phyloP scores from a whole-genome alignment of 2,113 vertebrate genomes.

The Delphinus delphis region DNA sequence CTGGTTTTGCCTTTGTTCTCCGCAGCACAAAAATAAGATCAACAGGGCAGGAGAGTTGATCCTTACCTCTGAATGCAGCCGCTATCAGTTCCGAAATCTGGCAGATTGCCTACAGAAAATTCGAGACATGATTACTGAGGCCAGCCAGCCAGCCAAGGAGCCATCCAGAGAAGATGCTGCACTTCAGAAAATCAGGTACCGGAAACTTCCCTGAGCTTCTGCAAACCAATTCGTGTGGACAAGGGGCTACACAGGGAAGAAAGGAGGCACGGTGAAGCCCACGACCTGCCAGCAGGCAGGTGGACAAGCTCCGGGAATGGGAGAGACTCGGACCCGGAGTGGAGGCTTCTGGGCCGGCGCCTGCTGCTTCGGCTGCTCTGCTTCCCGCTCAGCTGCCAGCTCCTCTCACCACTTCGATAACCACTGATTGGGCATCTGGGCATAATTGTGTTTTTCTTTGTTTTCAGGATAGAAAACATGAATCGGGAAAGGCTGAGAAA shows the following conservation, averaged over 20 bases:
- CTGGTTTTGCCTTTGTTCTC: neutral
- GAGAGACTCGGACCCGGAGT: fast-evolving
- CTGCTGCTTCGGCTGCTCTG: neutral
- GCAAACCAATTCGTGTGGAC: fast-evolving
- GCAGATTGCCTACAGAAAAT: conserved; percentile 93
- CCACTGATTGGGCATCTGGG: neutral
- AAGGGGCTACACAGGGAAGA: neutral
- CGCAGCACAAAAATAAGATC: conserved; percentile 91
- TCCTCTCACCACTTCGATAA: neutral
- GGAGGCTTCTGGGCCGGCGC: fast-evolving
- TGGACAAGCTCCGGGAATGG: fast-evolving
- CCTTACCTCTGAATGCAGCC: conserved; percentile 91
- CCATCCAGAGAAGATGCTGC: conserved; percentile 84
- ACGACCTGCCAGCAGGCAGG: neutral
- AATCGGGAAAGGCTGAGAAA: conserved; percentile 86
- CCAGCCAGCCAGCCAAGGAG: conserved; percentile 83
- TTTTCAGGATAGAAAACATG: conserved; percentile 84
- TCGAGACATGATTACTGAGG: conserved; percentile 87
- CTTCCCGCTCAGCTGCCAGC: neutral
- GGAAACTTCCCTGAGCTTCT: neutral
- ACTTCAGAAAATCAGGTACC: conserved; percentile 87
- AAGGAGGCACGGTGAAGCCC: neutral
- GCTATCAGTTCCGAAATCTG: conserved; percentile 94
- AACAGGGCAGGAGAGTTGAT: conserved; percentile 93
- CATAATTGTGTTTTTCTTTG: conserved; percentile 26